Base-by-base conservation (phyloP, 2,888 invertebrate species). In the Hypomecis punctinalis region DNA sequence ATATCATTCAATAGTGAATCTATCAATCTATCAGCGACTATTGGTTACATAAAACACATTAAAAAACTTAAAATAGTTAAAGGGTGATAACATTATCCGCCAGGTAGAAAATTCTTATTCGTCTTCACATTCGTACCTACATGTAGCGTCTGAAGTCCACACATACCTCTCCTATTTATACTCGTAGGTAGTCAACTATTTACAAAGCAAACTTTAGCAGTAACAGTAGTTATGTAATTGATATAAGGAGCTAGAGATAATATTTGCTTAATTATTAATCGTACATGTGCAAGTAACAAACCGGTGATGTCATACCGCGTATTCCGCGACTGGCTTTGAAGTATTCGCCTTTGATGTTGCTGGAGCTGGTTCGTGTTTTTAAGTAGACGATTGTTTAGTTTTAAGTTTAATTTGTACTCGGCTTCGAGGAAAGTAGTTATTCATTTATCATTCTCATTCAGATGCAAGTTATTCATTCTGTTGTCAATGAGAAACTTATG, bases 201-300 rank as follows among this genome's bases (percentile, higher is more conserved):
- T 60, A 45, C 61, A 37, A 39, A 48, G 61, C 43, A 58, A 61
- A 43, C 61, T 56, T 43, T 43, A 42, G 36, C 49, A 33, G 48
- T 45, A 40, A 49, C 58, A 59, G 63, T 23, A 61, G 36, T 70
- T 68, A 68, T 65, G 53, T 71, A 70, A 69, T 60, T 69, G 46
- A 56, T 52, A 66, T 67, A 70, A 69, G 64, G 57, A 66, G 66
- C 61, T 11, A 35, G 55, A 59, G 65, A 62, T 67, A 68, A 68
- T 70, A 72, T 72, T 72, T 72, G 68, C 67, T 67, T 70, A 66
- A 65, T 70, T 69, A 67, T 64, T 63, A 70, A 69, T 63, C 65
- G 53, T 56, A 66, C 53, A 67, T 70, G 63, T 64, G 56, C 49
- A 36, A 54, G 53, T 53, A 55, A 37, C 52, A 39, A 6, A 5